These are phyloP conservation scores for Heliconius sara DNA, from an alignment of 2,888 invertebrate species.

Conservation along the genomic window DNA sequence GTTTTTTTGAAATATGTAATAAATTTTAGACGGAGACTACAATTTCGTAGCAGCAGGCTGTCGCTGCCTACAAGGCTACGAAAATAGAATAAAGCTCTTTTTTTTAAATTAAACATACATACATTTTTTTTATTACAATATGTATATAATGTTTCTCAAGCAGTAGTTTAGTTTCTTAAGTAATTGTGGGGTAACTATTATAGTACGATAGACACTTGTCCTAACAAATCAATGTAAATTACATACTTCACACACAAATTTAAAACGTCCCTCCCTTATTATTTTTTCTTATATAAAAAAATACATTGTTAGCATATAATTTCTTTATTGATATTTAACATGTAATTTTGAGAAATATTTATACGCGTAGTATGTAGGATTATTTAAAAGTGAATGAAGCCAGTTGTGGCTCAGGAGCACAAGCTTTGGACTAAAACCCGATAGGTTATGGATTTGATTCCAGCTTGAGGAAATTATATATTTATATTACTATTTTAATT, in stretches of 20 bases:
- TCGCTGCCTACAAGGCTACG: too few species aligned
- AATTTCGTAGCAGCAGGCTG: neutral
- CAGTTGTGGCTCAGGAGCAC: too few species aligned
- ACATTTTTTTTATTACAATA: neutral
- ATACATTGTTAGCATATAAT: neutral
- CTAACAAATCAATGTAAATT: slow-evolving; percentile 44
- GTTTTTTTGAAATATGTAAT: too few species aligned
- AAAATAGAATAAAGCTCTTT: neutral
- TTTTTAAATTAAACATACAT: neutral
- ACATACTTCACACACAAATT: slow-evolving; percentile 31
- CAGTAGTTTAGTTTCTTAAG: neutral
- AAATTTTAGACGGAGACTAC: neutral
- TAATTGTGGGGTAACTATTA: slow-evolving; percentile 10
- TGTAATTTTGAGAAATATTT: neutral
- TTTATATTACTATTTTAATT: too few species aligned
- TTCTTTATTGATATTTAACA: neutral
- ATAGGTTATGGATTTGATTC: neutral
- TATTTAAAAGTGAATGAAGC: too few species aligned
- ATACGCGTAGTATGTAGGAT: too few species aligned
- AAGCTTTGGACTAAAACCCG: neutral
- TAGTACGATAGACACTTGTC: slow-evolving; percentile 44
- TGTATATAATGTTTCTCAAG: neutral
- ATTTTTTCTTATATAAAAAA: slow-evolving; percentile 14
- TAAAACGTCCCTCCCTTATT: slow-evolving; percentile 7
- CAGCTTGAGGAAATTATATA: neutral